Evolutionary conservation across 2,797 vertebrate species (phyloP).

Genomic region (Cheracebus regulus): DNA sequence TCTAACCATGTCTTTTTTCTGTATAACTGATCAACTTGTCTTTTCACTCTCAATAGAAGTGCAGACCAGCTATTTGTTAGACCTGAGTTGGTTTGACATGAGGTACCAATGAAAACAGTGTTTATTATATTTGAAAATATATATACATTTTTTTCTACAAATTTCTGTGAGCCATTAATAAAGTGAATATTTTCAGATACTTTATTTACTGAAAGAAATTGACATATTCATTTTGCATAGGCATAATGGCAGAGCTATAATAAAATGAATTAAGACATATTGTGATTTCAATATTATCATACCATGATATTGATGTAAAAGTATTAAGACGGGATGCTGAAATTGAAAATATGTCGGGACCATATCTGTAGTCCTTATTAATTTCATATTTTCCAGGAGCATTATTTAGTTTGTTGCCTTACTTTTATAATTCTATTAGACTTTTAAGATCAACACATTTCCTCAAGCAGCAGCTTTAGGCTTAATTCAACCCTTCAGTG

Average conservation of each 20-base stretch:
- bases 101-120: background rate
- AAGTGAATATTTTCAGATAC: background rate
- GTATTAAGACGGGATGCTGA: constrained; percentile 4
- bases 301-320: constrained; percentile 17
- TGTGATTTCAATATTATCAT: background rate
- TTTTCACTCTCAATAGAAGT: background rate
- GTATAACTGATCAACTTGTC: background rate
- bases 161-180: background rate
- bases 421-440: background rate
- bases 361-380: background rate
- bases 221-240: background rate
- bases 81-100: background rate
- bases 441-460: background rate
- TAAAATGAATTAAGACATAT: constrained; percentile 43
- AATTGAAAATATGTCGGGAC: constrained; percentile 18
- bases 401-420: background rate
- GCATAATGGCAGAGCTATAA: background rate
- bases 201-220: constrained; percentile 15
- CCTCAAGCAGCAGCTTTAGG: background rate
- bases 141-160: background rate
- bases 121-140: background rate
- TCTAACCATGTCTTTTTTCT: background rate
- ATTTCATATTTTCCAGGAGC: constrained; percentile 10
- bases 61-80: background rate
- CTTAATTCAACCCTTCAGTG: background rate